phyloP scores from a whole-genome alignment of 2,113 vertebrate species.

The Sander lucioperca region DNA sequence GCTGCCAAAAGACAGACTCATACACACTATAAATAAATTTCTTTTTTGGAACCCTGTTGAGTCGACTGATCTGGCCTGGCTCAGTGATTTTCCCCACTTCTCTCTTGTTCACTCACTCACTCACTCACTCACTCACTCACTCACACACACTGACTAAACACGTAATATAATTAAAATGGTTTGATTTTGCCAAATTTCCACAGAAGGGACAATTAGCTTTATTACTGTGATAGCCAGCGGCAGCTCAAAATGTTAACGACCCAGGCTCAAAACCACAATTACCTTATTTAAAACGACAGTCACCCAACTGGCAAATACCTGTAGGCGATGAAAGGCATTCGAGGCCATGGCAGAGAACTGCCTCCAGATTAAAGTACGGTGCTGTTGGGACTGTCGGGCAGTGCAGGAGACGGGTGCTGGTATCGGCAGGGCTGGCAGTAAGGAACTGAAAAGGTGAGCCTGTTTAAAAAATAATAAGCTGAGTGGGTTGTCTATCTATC shows the following conservation, averaged over 20 bases:
- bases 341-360: not conserved
- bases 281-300: slow-evolving; percentile 49
- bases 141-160: slow-evolving; percentile 20
- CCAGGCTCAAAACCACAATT: slow-evolving; percentile 54
- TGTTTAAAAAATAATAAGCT: slow-evolving; percentile 49
- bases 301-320: slow-evolving; percentile 39
- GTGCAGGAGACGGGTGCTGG: not conserved
- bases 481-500: not conserved
- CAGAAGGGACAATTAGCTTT: slow-evolving; percentile 52
- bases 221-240: slow-evolving; percentile 21
- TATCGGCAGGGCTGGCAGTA: not conserved
- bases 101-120: slow-evolving; percentile 4
- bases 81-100: slow-evolving; percentile 15
- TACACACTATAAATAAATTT: too few relatives aligned
- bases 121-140: slow-evolving; percentile 1
- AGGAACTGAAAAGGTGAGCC: slow-evolving; percentile 23
- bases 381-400: not conserved
- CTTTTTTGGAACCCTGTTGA: not conserved
- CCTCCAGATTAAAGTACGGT: not conserved
- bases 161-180: slow-evolving; percentile 54
- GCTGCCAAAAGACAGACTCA: not conserved
- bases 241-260: slow-evolving; percentile 54
- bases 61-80: not conserved
- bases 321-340: slow-evolving; percentile 32
- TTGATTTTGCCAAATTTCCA: slow-evolving; percentile 45